A percentile compares a stretch with the other conserved stretches of the same genome.
These are phyloP conservation scores for Chionoecetes opilio DNA, from an alignment of 1,140 invertebrate genomes.

Conservation along the genomic window DNA sequence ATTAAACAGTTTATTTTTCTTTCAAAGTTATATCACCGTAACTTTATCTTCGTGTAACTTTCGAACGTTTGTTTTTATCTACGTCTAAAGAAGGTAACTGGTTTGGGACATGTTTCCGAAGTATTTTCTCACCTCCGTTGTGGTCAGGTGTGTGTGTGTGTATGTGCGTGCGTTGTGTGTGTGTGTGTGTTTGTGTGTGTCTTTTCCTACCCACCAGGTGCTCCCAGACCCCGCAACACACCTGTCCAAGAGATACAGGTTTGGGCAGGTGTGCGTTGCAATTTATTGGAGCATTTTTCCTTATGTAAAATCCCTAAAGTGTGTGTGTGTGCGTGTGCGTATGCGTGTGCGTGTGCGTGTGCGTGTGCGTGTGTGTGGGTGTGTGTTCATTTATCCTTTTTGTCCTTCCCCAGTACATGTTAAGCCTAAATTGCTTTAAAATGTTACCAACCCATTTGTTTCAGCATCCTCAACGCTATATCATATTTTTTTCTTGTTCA, in stretches of 20 bases:
- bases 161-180: no score
- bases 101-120: not conserved
- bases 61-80: not conserved
- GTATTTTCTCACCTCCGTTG: not conserved
- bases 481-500: not conserved
- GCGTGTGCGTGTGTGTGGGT: not conserved
- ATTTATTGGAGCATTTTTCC: not conserved
- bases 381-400: not conserved
- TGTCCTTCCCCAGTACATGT: not conserved
- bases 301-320: not conserved
- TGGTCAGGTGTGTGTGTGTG: no score
- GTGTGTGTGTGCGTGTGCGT: not conserved
- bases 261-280: not conserved
- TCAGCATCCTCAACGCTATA: not conserved
- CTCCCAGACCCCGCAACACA: not conserved
- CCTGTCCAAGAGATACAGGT: not conserved
- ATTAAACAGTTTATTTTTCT: no score
- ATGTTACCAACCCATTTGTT: not conserved
- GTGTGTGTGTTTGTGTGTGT: no score
- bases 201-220: no score
- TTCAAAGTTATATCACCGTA: not conserved
- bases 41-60: not conserved
- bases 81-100: not conserved
- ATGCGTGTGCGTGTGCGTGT: not conserved
- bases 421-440: not conserved